Base-by-base conservation (phyloP, 2,113 vertebrate genomes). In the Mus spicilegus region DNA sequence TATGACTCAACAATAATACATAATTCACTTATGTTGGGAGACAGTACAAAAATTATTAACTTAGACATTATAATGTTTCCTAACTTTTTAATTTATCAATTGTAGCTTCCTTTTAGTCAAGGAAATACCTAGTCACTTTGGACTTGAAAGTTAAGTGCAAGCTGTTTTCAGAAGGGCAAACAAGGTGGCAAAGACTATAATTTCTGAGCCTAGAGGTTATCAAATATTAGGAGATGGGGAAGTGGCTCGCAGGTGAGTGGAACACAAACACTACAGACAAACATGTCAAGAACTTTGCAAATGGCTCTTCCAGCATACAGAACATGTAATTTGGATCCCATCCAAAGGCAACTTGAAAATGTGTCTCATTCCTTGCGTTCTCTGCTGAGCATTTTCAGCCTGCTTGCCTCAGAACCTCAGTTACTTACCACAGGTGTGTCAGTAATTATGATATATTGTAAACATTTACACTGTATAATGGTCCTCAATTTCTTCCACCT, bases 361-460 rank as follows among this genome's bases (percentile, higher is more conserved):
- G 22, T 76, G 24, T 87, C 93, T 87, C 89, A 80, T 91, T 90
- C 91, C 87, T 95, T 92, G 58, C 49, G 78, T 95, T 96, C 63
- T 92, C 56, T 70, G 6, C 72, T 87, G 67, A 96, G 63, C 67
- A 87, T 96, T 96, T 95, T 90, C 88, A 89, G 54, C 81, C 69
- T 89, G 93, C 93, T 95, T 94, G 77, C 89, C 75, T 46, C 46
- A 65, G 73, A 92, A n/a, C 24, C 63, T 76, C 78, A 92, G 89
- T 92, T 95, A 96, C 89, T 95, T 97, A 96, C 77, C 94, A 97
- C 97, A 97, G 96, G 63, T 97, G 95, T 96, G 92, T 86, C 1
- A 1, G 56, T 97, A 97, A 98, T 97, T 95, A 93, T 97, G 95
- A 93, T 97, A 80, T 77, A 97, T 97, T 95, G 94, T 95, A 96